Evolutionary conservation across 2,113 vertebrate genomes (phyloP), one percentile per base, ranked within the genome.

Genomic region (Crotalus viridis): DNA sequence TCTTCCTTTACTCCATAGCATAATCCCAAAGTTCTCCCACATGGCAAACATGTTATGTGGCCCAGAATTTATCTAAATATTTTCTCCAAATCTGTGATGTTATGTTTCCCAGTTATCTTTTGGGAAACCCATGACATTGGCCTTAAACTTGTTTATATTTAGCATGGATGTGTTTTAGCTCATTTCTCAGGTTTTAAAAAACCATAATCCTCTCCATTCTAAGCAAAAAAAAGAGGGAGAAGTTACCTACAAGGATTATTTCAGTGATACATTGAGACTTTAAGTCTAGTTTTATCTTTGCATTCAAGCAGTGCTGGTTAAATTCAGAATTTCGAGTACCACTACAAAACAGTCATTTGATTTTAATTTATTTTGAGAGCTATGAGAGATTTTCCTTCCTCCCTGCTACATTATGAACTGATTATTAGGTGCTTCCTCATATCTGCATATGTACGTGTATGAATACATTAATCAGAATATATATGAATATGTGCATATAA

Each of bases 311-410:
- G 10, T 48, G 8, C 52, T 43, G 74, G 56, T 86, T 13, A 90
- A 43, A 64, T 90, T 22, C 56, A 93, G 81, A 90, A 64, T 93
- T 89, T 90, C 81, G 28, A 46, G 81, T 86, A 54, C 46, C 39
- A 85, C 56, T 61, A 48, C 56, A 64, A 87, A 64, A 87, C 43
- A 87, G 55, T 46, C 13, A 90, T 61, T 56, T 43, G 6, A 24
- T 87, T 85, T 93, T 54, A 24, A 64, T 64, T 86, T 87, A 52
- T 61, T 90, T 86, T 52, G 86, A 93, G 89, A 87, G 64, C 9
- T 3, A 22, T 39, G 74, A 85, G 69, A 59, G 54, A 89, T 24
- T 59, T 10, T 28, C 9, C 43, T 85, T n/a, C 88, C 33, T 57
- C 10, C 26, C 5, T 92, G 88, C 81, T 28, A n/a, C 24, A 39